Conservation (phyloP, 2,888 invertebrate genomes). For the Atrina japonica region DNA sequence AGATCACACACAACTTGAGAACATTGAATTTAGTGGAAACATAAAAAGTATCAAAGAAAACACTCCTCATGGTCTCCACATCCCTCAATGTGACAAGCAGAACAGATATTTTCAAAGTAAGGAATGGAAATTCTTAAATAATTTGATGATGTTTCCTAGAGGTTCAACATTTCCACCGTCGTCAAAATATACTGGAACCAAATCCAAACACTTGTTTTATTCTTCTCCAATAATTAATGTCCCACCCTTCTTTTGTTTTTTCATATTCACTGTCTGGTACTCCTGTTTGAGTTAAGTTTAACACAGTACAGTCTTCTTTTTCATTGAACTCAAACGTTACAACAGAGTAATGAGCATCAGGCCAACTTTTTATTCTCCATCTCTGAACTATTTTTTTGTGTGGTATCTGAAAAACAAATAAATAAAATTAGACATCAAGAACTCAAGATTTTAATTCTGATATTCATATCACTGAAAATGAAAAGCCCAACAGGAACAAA, state of each 20-base stretch:
- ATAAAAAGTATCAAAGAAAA: too few species aligned
- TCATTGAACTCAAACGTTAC: slow-evolving; percentile 93
- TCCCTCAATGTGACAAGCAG: too few species aligned
- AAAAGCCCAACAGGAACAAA: too few species aligned
- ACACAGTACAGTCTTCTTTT: slow-evolving; percentile 93
- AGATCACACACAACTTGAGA: too few species aligned
- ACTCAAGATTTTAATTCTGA: neutral
- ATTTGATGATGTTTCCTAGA: too few species aligned
- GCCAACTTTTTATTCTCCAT: slow-evolving; percentile 98
- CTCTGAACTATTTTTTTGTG: slow-evolving; percentile 91
- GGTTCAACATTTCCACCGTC: slow-evolving; percentile 11
- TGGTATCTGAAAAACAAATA: slow-evolving; percentile 83
- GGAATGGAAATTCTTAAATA: too few species aligned
- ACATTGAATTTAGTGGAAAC: too few species aligned
- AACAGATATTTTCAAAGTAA: too few species aligned
- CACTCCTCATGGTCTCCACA: too few species aligned
- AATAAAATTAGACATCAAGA: neutral
- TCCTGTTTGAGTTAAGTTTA: slow-evolving; percentile 90
- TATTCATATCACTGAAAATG: too few species aligned
- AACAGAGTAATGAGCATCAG: slow-evolving; percentile 92
- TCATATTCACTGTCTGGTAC: slow-evolving; percentile 90
- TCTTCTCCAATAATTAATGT: slow-evolving; percentile 93
- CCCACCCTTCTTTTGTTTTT: slow-evolving; percentile 93
- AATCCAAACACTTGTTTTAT: slow-evolving; percentile 96
- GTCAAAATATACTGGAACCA: slow-evolving; percentile 83